A percentile compares a stretch with the other conserved stretches of the same genome.
Conservation (phyloP, 2,888 invertebrate species). For the Hemicrepidius hirtus region DNA sequence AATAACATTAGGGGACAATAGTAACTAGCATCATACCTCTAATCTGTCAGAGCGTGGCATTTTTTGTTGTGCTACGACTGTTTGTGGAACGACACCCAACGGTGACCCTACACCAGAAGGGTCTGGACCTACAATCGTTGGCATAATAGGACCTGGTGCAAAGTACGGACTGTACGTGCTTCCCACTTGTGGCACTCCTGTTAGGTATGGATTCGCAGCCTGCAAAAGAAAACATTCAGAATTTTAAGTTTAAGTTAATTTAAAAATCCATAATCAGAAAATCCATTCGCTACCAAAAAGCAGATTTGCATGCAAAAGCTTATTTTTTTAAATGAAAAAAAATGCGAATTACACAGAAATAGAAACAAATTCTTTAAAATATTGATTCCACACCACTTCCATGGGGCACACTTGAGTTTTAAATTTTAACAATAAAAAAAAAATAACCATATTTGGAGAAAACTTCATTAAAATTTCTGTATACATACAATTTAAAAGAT, state of each 20-base stretch:
- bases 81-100: slow-evolving; percentile 88
- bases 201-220: slow-evolving; percentile 94
- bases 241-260: neutral
- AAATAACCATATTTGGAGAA: slow-evolving; percentile 8
- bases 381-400: slow-evolving; percentile 49
- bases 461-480: slow-evolving; percentile 34
- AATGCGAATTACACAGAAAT: slow-evolving; percentile 4
- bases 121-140: slow-evolving; percentile 92
- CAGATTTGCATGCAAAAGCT: slow-evolving; percentile 48
- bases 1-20: neutral
- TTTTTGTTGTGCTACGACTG: slow-evolving; percentile 92
- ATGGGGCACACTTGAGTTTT: slow-evolving; percentile 39
- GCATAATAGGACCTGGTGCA: slow-evolving; percentile 91
- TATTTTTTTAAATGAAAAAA: neutral
- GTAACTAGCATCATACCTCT: slow-evolving; percentile 83
- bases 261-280: neutral
- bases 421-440: neutral
- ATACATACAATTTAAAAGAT: slow-evolving; percentile 28
- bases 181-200: slow-evolving; percentile 91
- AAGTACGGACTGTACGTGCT: slow-evolving; percentile 95
- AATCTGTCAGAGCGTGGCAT: slow-evolving; percentile 95
- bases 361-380: slow-evolving; percentile 10
- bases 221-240: slow-evolving; percentile 64
- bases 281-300: slow-evolving; percentile 28
- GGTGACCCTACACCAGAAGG: slow-evolving; percentile 87